Evolutionary conservation across 2,888 invertebrate species (phyloP), one percentile per base, ranked within the genome.

Genomic region (Micoletzkya japonica): DNA sequence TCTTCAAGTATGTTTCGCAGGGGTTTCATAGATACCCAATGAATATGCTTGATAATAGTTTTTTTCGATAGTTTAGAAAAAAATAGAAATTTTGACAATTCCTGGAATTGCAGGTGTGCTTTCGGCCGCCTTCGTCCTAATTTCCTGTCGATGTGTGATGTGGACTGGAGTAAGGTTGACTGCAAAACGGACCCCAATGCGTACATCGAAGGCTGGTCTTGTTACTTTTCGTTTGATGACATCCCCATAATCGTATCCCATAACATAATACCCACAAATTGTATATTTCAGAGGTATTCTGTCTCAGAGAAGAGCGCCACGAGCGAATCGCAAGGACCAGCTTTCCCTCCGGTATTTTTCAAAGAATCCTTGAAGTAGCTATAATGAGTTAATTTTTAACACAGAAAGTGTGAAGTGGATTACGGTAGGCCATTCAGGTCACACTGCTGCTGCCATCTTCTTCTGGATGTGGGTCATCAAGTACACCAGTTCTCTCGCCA

Each of bases 51-150:
- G 49, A 17, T 17, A 44, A 44, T 17, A n/a, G 14, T 44, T 17
- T 44, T 14, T 44, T n/a, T 17, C 49, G 49, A n/a, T 44, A n/a
- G 49, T n/a, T 44, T 14, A 44, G 49, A 44, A 17, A 44, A 44
- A 44, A 17, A 14, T 58, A 4, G 30, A 20, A 6, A 28, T 17
- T 61, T 61, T n/a, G 3, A 6, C 10, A 24, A 2, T 20, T 32
- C n/a, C 20, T 26, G 6, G n/a, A 2, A 20, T n/a, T 64, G n/a
- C n/a, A 68, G 68, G 92, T 92, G 75, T 95, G 96, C 87, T 95
- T 91, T 95, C 75, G 97, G 97, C 56, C 90, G 95, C 71, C 87
- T 96, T 76, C 89, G 97, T 78, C 97, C 97, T 44, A 95, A 98
- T 88, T 98, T 97, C 88, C 90, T 94, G 84, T 90, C 89, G 76